phyloP scores from a whole-genome alignment of 2,113 vertebrate species.

The Prionailurus bengalensis region DNA sequence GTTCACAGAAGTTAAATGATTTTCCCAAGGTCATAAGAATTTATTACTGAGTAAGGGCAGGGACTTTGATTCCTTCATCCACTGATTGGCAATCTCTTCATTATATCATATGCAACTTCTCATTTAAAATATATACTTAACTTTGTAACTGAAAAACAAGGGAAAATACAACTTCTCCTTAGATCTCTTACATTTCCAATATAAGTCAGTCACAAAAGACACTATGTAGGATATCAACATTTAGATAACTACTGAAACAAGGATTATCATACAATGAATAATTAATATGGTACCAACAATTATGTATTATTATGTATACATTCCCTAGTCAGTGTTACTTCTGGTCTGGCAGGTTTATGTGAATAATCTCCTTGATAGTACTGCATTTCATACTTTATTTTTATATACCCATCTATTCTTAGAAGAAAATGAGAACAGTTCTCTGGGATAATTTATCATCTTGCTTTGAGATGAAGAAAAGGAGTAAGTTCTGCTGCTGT shows the following conservation, averaged over 20 bases:
- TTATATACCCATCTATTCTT: background rate
- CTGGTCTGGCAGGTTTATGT: background rate
- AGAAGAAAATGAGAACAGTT: background rate
- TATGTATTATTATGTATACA: background rate
- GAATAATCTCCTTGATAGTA: background rate
- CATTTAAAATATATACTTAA: background rate
- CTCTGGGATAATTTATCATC: background rate
- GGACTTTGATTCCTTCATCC: background rate
- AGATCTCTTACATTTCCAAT: background rate
- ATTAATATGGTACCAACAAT: background rate
- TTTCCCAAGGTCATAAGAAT: background rate
- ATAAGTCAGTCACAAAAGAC: background rate
- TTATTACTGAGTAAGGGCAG: background rate
- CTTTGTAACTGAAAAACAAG: background rate
- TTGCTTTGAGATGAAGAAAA: slow-evolving; percentile 32
- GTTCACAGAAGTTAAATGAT: background rate
- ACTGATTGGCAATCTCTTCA: background rate
- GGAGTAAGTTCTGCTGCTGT: background rate
- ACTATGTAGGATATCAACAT: background rate
- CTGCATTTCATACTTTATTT: background rate
- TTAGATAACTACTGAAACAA: background rate
- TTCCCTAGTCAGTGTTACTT: background rate
- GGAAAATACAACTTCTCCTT: background rate
- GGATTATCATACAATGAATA: background rate
- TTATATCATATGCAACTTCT: background rate